Evolutionary conservation across 2,888 invertebrate species (phyloP), one percentile per base, ranked within the genome.

Genomic region (Cataglyphis altisquamis): DNA sequence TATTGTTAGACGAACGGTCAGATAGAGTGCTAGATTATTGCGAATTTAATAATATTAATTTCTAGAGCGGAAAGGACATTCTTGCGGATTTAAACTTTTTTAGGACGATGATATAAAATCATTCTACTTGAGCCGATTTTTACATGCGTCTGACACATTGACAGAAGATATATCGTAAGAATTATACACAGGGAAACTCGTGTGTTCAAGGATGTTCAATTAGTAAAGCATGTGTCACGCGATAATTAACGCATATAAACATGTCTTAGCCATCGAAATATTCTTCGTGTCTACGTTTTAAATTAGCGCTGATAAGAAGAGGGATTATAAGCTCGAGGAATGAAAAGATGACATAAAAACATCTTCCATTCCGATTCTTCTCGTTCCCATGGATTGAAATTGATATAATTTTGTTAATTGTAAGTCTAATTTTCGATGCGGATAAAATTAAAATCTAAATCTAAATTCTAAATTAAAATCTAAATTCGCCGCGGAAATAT

Each of bases 1-100:
- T 93, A 86, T 93, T 94, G 93, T 94, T 94, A 94, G 94, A 94
- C 94, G 94, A 94, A 94, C 91, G 84, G 90, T 90, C 90, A 90
- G 82, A 83, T 88, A 85, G 48, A 52, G 80, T 87, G 66, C 45
- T 80, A 55, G 64, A 82, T 82, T 62, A 82, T 21, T 77, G 64
- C 52, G 64, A 52, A 70, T 86, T 52, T 60, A 66, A 45, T 32
- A 36, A 60, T 83, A 83, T 85, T 64, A 85, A 77, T 18, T 83
- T 66, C 55, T 74, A 39, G 6, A 60, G 73, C 48, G 15, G 36
- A 45, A 39, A 39, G 32, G 18, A 64, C 32, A 82, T 72, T 73
- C 32, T 78, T 68, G 66, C 60, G 63, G 48, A 45, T 48, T 62
- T 62, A 39, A 55, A 81, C 5, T 81, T 60, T 52, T 81, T 81